These are phyloP conservation scores for Cyprinodon brontotheroides DNA, from an alignment of 2,113 vertebrate genomes.

Conservation along the genomic window DNA sequence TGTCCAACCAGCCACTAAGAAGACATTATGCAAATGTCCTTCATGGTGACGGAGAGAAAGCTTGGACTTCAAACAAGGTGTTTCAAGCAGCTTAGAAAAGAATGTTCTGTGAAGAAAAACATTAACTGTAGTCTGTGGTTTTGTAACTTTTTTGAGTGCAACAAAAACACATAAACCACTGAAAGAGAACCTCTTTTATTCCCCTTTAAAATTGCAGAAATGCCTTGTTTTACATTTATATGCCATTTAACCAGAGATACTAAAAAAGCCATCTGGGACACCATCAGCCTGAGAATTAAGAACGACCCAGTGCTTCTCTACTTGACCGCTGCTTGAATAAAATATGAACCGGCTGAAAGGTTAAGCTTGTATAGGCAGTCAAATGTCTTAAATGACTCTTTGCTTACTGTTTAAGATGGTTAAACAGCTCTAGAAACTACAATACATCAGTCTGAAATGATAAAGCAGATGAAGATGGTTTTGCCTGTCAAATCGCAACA, in stretches of 20 bases:
- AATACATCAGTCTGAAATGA: neutral
- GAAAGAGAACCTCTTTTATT: neutral
- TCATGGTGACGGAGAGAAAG: neutral
- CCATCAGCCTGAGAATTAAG: neutral
- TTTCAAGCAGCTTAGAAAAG: neutral
- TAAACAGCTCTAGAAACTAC: neutral
- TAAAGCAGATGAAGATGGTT: neutral
- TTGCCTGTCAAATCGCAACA: neutral
- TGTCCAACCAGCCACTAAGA: neutral
- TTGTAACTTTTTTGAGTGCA: neutral
- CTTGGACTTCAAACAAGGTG: neutral
- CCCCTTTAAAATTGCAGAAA: neutral
- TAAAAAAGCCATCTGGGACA: neutral
- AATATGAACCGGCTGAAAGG: neutral
- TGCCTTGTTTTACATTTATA: neutral
- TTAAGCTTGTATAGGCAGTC: neutral
- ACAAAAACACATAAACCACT: neutral
- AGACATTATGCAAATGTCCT: neutral
- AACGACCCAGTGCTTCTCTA: neutral
- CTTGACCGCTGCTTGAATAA: neutral
- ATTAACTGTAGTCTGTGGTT: constrained; percentile 1
- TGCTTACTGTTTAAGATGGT: neutral
- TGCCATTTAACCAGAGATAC: neutral
- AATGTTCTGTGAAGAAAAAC: neutral
- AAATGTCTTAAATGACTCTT: neutral